Percentiles rank a stretch among this genome's conserved stretches.
Conservation (phyloP, 2,797 vertebrate species). For the Brachyrhaphis roseni region DNA sequence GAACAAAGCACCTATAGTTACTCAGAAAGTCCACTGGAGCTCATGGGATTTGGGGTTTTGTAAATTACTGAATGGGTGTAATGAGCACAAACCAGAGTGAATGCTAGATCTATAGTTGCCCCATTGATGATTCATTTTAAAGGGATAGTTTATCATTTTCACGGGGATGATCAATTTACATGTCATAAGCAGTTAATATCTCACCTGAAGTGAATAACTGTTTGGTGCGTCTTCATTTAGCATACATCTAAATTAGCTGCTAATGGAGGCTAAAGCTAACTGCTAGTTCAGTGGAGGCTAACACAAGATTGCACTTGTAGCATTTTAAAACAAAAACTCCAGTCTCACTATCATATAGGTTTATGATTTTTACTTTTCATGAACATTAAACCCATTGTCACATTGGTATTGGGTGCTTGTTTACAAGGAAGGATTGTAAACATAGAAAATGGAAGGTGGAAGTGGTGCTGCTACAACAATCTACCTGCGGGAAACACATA, state of each 20-base stretch:
- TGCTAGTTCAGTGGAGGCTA: neutral
- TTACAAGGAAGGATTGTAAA: neutral
- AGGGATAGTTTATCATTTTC: neutral
- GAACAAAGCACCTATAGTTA: constrained; percentile 73
- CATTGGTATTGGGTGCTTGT: no score
- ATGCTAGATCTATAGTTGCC: constrained; percentile 49
- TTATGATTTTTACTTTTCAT: neutral
- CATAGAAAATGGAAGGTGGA: neutral
- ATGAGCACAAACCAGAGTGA: constrained; percentile 51
- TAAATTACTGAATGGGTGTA: constrained; percentile 59
- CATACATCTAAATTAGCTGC: neutral
- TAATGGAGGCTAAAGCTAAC: neutral
- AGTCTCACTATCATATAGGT: neutral
- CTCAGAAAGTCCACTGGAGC: constrained; percentile 49
- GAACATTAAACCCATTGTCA: no score
- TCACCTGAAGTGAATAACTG: neutral
- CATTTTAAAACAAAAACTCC: neutral
- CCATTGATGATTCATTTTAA: neutral
- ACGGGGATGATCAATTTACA: neutral
- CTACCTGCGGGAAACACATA: neutral
- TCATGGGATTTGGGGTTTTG: constrained; percentile 47
- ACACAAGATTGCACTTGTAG: neutral
- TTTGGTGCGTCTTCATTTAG: neutral
- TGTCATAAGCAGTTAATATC: neutral
- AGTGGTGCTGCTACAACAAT: neutral